Base-by-base conservation (phyloP, 2,113 vertebrate species). In the Lepus europaeus region DNA sequence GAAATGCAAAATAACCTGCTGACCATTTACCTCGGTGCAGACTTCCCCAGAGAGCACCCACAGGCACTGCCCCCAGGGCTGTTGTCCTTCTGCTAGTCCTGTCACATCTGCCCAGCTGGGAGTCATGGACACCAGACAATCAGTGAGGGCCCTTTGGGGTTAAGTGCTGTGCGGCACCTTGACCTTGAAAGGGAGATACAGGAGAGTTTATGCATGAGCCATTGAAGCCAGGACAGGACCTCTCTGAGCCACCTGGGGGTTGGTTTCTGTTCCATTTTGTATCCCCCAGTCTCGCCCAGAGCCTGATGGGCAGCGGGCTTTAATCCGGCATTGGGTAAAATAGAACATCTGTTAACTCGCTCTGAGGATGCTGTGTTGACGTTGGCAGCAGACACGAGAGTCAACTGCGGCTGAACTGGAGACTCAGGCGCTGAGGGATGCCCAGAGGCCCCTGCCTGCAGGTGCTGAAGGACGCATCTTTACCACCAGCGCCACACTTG, bases 1-100 rank as follows among this genome's bases (percentile, higher is more conserved):
- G 13, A 91, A 89, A 45, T 27, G 25, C 12, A 66, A 96, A 68
- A 27, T 39, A 70, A 76, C 86, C 51, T 63, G 61, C 36, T 36
- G 17, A 16, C 36, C 53, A 10, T 16, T 76, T 9, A 22, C n/a
- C 17, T 49, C 2, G 6, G 25, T 31, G 77, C 6, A 12, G 51
- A 29, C 53, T 88, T 59, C 31, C 45, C 61, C 6, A 33, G 77
- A 91, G 76, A 49, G 20, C 25, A 33, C 0, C 25, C 11, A 14
- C 0, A 73, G 76, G 3, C 64, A 66, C 66, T 31, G 56, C 4
- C n/a, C 79, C 33, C 36, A 14, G n/a, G 53, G 45, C 20, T 69
- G 73, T 53, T 63, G 36, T 53, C 66, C 72, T 36, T 74, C 56
- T 33, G 3, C 20, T 39, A 31, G 11, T 64, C 33, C 29, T 64